Evolutionary conservation across 2,797 vertebrate species (phyloP).

Genomic region (Sebastes reedi): DNA sequence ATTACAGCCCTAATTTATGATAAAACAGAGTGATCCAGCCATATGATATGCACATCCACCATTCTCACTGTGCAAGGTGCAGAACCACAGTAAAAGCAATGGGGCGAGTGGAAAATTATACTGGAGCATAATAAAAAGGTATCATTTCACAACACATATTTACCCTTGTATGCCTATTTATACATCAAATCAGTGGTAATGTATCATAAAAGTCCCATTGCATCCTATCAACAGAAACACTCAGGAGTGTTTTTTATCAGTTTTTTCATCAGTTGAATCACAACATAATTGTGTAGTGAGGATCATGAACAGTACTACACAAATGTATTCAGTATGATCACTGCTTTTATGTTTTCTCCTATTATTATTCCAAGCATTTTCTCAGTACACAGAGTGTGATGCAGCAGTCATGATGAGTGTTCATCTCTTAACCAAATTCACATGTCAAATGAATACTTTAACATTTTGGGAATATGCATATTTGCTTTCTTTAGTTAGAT

Average conservation of each 20-base stretch:
- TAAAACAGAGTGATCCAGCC: not conserved
- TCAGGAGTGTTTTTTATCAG: not conserved
- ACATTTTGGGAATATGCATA: not conserved
- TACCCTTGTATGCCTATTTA: constrained; percentile 18
- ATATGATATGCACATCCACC: not conserved
- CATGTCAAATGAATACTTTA: not conserved
- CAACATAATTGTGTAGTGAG: not conserved
- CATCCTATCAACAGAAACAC: constrained; percentile 7
- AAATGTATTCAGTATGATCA: not conserved
- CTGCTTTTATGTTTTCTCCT: not conserved
- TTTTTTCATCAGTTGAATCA: not conserved
- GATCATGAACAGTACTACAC: not conserved
- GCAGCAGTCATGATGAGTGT: not conserved
- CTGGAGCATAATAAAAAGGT: constrained; percentile 5
- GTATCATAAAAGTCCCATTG: not conserved
- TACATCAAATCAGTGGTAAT: not conserved
- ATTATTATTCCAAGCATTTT: not conserved
- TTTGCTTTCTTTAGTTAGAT: not conserved
- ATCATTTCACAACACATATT: constrained; percentile 20
- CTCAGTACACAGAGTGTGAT: not conserved
- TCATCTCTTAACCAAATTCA: not conserved
- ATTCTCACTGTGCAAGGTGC: constrained; percentile 15
- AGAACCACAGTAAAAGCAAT: constrained; percentile 1
- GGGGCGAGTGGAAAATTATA: constrained; percentile 13
- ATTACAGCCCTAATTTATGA: too few species aligned